A percentile compares a stretch with the other conserved stretches of the same genome.
phyloP scores from a whole-genome alignment of 2,888 invertebrate species.

The Amblyjoppa fuscipennis region DNA sequence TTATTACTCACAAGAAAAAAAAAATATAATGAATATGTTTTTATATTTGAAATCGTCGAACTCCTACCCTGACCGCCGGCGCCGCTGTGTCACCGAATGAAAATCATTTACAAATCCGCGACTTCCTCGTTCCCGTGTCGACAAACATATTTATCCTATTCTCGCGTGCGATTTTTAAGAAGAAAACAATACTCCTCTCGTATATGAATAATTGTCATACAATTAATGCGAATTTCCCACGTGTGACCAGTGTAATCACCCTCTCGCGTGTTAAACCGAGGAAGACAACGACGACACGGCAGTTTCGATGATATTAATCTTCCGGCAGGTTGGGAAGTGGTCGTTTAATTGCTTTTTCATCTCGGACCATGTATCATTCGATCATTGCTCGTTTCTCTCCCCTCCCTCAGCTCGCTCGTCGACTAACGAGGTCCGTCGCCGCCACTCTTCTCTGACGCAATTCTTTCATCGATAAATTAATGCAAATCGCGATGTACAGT shows the following conservation, averaged over 20 bases:
- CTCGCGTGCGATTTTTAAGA: neutral
- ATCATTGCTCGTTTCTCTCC: constrained; percentile 23
- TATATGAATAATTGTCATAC: constrained; percentile 3
- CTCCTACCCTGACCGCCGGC: neutral
- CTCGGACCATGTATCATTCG: constrained; percentile 30
- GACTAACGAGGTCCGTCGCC: constrained; percentile 18
- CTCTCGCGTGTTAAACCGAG: constrained; percentile 8
- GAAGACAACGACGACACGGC: constrained; percentile 2
- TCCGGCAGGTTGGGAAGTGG: constrained; percentile 57
- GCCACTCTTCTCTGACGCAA: constrained; percentile 43
- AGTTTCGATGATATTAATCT: constrained; percentile 51
- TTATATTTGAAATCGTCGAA: neutral
- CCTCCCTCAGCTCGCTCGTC: too few relatives aligned
- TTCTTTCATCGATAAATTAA: constrained; percentile 48
- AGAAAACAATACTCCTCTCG: neutral
- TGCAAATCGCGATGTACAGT: constrained; percentile 31
- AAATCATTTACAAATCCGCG: neutral
- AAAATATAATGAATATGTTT: neutral
- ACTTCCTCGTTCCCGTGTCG: constrained; percentile 13
- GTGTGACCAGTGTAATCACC: neutral
- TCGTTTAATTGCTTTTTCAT: constrained; percentile 62
- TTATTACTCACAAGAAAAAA: neutral
- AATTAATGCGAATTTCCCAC: constrained; percentile 13
- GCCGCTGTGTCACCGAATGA: neutral
- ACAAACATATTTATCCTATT: neutral